Conservation (phyloP, 2,888 invertebrate species). For the Thysanoteuthis rhombus region DNA sequence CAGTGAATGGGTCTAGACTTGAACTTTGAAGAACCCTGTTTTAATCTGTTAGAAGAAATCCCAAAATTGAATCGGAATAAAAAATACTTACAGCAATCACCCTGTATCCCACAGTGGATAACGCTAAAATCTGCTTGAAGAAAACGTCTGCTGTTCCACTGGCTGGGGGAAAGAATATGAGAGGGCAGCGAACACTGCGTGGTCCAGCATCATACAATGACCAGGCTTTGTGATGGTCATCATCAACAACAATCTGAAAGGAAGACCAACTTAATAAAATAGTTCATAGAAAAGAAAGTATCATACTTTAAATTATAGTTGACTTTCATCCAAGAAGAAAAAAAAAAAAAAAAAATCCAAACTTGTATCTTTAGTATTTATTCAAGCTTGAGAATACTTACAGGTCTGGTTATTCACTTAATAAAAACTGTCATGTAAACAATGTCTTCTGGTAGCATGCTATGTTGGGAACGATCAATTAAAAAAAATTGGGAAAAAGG, state of each 20-base stretch:
- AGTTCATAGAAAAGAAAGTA: not conserved
- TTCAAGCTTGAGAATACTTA: not conserved
- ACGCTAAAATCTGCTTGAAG: constrained; percentile 83
- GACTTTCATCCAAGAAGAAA: no score
- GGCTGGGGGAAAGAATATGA: constrained; percentile 87
- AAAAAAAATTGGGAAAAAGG: no score
- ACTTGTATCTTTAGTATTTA: not conserved
- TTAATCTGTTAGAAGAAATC: no score
- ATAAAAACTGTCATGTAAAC: no score
- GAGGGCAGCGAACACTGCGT: constrained; percentile 79
- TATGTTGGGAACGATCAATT: no score
- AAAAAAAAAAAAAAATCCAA: not conserved
- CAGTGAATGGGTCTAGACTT: no score
- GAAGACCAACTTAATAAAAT: not conserved
- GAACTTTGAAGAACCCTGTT: no score
- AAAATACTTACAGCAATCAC: constrained; percentile 77
- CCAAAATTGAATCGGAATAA: no score
- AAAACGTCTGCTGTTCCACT: constrained; percentile 89
- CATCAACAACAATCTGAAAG: constrained; percentile 74
- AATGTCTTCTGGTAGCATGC: no score
- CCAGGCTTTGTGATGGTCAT: constrained; percentile 85
- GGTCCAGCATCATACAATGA: constrained; percentile 89
- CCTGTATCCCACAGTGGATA: constrained; percentile 82
- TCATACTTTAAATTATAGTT: no score
- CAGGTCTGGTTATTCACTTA: no score